Evolutionary conservation across 2,888 invertebrate genomes (phyloP).

Genomic region (Nycteola revayana): DNA sequence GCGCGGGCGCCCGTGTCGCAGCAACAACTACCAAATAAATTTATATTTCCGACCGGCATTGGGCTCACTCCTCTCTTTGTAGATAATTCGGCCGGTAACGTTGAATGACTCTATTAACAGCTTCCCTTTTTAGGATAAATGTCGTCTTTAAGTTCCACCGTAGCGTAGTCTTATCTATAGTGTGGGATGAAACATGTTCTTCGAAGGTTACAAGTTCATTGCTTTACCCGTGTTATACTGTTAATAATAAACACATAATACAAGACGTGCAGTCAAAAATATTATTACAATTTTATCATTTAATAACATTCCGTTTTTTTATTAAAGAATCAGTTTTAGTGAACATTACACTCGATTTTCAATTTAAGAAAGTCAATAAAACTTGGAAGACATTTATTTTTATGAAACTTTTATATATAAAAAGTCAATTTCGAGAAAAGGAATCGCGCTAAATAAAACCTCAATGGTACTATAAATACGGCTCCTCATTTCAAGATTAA

Average conservation of each 20-base stretch:
- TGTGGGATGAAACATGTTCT: slow-evolving; percentile 31
- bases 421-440: too few species aligned
- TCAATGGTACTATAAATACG: slow-evolving; percentile 59
- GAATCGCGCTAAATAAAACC: slow-evolving; percentile 7
- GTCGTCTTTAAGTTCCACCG: slow-evolving; percentile 65
- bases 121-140: slow-evolving; percentile 81
- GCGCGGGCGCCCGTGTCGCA: slow-evolving; percentile 76
- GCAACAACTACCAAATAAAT: slow-evolving; percentile 79
- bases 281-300: too few species aligned
- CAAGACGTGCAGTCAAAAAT: too few species aligned
- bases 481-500: slow-evolving; percentile 64
- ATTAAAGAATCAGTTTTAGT: too few species aligned
- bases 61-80: slow-evolving; percentile 75
- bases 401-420: too few species aligned
- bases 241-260: neutral
- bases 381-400: too few species aligned
- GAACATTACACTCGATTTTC: too few species aligned
- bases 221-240: too few species aligned
- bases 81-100: slow-evolving; percentile 80
- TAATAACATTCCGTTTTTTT: too few species aligned
- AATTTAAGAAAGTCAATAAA: too few species aligned
- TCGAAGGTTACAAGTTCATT: slow-evolving; percentile 9
- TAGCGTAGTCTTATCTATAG: slow-evolving; percentile 58
- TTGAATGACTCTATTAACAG: slow-evolving; percentile 82
- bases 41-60: slow-evolving; percentile 79